A percentile compares a stretch with the other conserved stretches of the same genome.
phyloP scores from a whole-genome alignment of 2,797 vertebrate genomes.

The Scomberomorus guttatus region DNA sequence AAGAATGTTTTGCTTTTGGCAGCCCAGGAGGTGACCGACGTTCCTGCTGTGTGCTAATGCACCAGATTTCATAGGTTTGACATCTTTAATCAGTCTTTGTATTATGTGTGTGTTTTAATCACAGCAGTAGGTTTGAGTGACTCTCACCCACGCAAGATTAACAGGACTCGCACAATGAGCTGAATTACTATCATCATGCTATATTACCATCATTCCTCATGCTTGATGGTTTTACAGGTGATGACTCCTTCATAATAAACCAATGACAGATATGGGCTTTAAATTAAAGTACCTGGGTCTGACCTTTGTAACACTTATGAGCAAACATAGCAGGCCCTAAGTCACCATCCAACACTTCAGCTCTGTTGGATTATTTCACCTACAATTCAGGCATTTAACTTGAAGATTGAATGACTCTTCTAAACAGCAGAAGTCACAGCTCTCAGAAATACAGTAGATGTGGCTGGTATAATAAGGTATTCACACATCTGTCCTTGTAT shows the following conservation, averaged over 20 bases:
- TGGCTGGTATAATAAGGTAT: neutral
- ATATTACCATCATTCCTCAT: conserved; percentile 43
- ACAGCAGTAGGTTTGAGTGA: conserved; percentile 18
- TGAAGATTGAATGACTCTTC: neutral
- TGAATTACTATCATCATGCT: conserved; percentile 36
- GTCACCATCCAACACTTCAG: neutral
- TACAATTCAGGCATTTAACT: neutral
- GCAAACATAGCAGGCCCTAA: neutral
- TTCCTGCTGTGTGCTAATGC: conserved; percentile 6
- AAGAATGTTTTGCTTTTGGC: neutral
- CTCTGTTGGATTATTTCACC: neutral
- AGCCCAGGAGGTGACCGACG: neutral
- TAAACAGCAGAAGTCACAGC: neutral
- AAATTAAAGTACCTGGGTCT: neutral
- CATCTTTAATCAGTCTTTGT: neutral
- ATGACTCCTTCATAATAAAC: conserved; percentile 35
- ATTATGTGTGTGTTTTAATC: conserved; percentile 22
- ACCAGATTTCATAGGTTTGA: neutral
- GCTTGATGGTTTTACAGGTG: conserved; percentile 25
- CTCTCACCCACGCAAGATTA: conserved; percentile 29
- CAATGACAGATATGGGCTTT: conserved; percentile 18
- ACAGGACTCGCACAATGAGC: conserved; percentile 25
- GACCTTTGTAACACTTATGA: neutral
- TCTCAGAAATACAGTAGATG: neutral
- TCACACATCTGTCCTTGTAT: neutral